Base-by-base conservation (phyloP, 1,140 invertebrate genomes). In the Amyelois transitella region DNA sequence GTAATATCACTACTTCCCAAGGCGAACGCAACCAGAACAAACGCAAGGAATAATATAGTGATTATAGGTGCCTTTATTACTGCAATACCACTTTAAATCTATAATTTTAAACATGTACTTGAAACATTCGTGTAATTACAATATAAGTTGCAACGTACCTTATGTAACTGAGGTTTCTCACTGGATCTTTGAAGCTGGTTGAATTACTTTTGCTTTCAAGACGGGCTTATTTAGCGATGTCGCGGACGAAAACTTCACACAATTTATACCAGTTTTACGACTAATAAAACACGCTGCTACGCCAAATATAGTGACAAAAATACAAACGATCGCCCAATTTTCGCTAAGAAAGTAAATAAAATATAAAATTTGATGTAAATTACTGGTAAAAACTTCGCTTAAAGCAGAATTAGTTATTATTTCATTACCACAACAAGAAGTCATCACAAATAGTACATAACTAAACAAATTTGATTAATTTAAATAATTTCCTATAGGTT, bases 341-440 rank as follows among this genome's bases (percentile, higher is more conserved):
- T 60, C 58, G 58, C 62, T 64, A 58, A 65, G 62, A 55, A 59
- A 69, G 69, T 70, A 59, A 51, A 75, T 54, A 71, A 85, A 75
- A 73, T 81, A 72, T 52, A 53, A 66, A 61, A 80, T 60, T 71
- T 77, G 68, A 21, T 67, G 61, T 60, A 81, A 62, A 77, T 83
- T 80, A 70, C 56, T 65, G 14, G 69, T 66, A 25, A 86, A 58
- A 54, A 84, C 70, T 77, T 86, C 81, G 59, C 70, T 74, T 55
- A 78, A 47, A 51, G 72, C 81, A 43, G 81, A 76, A 76, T 77
- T 81, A 56, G 70, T 74, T 53, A 84, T 53, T 55, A 86, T 68
- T 55, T 86, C 83, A 55, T 83, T 83, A 44, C 81, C 77, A 53
- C 83, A 86, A 78, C 83, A 86, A 75, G 78, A 81, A 83, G 54